Evolutionary conservation across 2,797 vertebrate species (phyloP).

Genomic region (Crocodylus rhombifer): DNA sequence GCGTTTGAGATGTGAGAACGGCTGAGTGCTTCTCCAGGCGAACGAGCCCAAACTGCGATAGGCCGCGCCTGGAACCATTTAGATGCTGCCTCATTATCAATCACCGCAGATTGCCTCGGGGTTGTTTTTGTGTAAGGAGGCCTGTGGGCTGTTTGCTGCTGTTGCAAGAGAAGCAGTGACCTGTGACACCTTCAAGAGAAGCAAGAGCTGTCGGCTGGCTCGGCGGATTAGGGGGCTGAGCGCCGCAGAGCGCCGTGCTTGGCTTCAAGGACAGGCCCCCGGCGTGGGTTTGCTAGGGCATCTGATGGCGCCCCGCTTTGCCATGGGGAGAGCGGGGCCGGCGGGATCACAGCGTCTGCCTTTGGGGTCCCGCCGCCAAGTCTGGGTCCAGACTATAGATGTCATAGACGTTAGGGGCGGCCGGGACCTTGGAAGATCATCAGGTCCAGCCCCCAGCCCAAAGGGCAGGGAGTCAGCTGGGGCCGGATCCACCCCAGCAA

Average conservation of each 20-base stretch:
- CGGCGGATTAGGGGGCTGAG: neutral
- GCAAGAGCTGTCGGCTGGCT: neutral
- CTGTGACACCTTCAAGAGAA: neutral
- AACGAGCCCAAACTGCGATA: rapidly evolving
- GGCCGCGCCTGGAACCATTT: neutral
- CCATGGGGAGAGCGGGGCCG: too few species aligned
- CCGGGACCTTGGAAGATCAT: too few species aligned
- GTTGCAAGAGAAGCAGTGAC: neutral
- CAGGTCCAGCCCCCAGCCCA: too few species aligned
- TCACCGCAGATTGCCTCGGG: neutral
- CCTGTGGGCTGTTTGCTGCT: neutral
- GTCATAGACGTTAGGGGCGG: too few species aligned
- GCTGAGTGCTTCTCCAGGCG: neutral
- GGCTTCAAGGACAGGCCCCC: too few species aligned
- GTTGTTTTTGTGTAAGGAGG: neutral
- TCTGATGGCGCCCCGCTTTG: too few species aligned
- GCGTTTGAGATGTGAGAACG: neutral
- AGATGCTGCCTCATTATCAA: neutral
- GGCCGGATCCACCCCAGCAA: neutral
- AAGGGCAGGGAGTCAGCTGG: neutral
- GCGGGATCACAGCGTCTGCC: too few species aligned
- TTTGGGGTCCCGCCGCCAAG: too few species aligned
- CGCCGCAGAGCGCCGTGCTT: too few species aligned
- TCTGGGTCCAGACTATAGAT: neutral
- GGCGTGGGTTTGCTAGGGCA: too few species aligned